These are phyloP conservation scores for Sminthopsis crassicaudata DNA, from an alignment of 2,113 vertebrate species.

Conservation along the genomic window DNA sequence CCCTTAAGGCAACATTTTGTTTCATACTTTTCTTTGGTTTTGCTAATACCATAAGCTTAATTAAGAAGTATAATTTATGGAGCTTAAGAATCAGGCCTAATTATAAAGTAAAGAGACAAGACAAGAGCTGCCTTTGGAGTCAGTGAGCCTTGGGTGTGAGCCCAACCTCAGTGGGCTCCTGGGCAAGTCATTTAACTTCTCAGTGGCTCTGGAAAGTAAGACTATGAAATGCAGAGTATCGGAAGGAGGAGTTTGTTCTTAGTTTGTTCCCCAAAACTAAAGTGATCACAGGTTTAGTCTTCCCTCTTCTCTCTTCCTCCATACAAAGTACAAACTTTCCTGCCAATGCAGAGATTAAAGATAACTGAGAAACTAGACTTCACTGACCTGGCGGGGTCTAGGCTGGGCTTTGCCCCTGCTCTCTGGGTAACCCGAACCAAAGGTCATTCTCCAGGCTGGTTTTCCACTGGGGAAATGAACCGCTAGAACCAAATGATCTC, in stretches of 20 bases:
- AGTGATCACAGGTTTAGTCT: background rate
- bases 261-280: background rate
- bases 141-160: background rate
- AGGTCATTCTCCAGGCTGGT: background rate
- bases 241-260: background rate
- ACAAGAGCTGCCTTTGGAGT: conserved; percentile 18
- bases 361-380: background rate
- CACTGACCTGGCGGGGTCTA: background rate
- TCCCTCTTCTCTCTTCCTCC: background rate
- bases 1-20: background rate
- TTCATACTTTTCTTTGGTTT: background rate
- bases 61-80: conserved; percentile 51
- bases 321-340: background rate
- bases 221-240: background rate
- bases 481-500: background rate
- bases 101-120: conserved; percentile 49
- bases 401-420: background rate
- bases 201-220: background rate
- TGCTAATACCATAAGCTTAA: conserved; percentile 30
- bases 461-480: background rate
- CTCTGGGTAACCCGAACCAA: background rate
- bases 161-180: background rate
- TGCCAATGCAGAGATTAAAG: background rate
- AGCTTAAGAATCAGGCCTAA: conserved; percentile 44
- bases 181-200: background rate